phyloP scores from a whole-genome alignment of 2,797 vertebrate species.

The Falco biarmicus region DNA sequence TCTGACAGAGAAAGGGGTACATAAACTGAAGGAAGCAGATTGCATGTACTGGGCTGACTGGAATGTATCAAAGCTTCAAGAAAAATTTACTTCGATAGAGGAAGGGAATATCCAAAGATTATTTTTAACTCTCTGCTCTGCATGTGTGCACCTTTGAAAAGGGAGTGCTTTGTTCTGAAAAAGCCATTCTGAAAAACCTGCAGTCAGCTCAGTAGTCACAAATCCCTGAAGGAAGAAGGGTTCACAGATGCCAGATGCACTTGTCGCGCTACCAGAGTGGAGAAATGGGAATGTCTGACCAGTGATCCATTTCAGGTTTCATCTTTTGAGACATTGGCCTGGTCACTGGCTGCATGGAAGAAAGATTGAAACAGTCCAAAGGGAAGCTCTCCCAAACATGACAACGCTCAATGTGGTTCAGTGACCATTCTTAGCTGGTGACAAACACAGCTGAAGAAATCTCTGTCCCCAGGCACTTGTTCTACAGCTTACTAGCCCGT shows the following conservation, averaged over 20 bases:
- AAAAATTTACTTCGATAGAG: background rate
- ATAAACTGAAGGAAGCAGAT: background rate
- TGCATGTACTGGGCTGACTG: background rate
- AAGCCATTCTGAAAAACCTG: background rate
- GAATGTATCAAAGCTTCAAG: background rate
- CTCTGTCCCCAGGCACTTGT: background rate
- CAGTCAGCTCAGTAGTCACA: conserved; percentile 21
- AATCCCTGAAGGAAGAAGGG: conserved; percentile 34
- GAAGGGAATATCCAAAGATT: background rate
- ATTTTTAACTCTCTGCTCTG: conserved; percentile 51
- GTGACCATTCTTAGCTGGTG: background rate
- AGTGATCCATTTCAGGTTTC: conserved; percentile 47
- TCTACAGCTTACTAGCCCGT: background rate
- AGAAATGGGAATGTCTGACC: conserved; percentile 45
- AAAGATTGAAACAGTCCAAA: conserved; percentile 19
- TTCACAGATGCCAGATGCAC: conserved; percentile 51
- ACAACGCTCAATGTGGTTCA: background rate
- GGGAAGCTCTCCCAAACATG: background rate
- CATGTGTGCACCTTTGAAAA: conserved; percentile 39
- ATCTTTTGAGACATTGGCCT: background rate
- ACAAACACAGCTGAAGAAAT: background rate
- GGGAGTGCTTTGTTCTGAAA: conserved; percentile 27
- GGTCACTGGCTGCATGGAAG: background rate
- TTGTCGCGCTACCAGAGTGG: conserved; percentile 47
- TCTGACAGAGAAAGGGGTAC: background rate